These are phyloP conservation scores for Sesia bembeciformis DNA, from an alignment of 2,888 invertebrate species.

Conservation along the genomic window DNA sequence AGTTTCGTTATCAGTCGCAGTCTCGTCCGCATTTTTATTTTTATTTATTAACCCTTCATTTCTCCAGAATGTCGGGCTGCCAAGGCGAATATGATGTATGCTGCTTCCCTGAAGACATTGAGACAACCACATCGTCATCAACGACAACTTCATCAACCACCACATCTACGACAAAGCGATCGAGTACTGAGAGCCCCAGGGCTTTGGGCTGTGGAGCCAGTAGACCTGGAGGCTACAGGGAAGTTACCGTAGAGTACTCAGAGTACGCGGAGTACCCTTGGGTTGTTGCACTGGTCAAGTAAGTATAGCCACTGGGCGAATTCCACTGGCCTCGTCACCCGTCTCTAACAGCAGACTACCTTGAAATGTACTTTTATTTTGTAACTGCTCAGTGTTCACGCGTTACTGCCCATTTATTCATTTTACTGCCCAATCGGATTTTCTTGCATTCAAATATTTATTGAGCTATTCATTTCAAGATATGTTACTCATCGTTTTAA, in stretches of 20 bases:
- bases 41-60: background rate
- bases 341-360: too few relatives aligned
- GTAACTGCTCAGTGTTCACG: too few relatives aligned
- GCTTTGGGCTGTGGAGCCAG: background rate
- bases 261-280: slow-evolving; percentile 79
- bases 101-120: background rate
- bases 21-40: too few relatives aligned
- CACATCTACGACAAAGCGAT: background rate
- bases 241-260: background rate
- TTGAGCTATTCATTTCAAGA: too few relatives aligned
- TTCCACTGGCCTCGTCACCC: background rate
- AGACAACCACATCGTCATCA: background rate
- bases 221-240: background rate
- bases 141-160: background rate
- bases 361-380: too few relatives aligned
- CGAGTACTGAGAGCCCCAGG: background rate
- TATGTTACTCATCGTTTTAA: too few relatives aligned
- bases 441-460: too few relatives aligned
- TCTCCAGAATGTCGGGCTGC: background rate
- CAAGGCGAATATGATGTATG: background rate
- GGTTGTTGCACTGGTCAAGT: slow-evolving; percentile 77
- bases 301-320: background rate
- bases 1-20: too few relatives aligned
- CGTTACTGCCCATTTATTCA: too few relatives aligned
- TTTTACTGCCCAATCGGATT: too few relatives aligned